A percentile compares a stretch with the other conserved stretches of the same genome.
Conservation (phyloP, 2,113 vertebrate genomes). For the Callipepla squamata region DNA sequence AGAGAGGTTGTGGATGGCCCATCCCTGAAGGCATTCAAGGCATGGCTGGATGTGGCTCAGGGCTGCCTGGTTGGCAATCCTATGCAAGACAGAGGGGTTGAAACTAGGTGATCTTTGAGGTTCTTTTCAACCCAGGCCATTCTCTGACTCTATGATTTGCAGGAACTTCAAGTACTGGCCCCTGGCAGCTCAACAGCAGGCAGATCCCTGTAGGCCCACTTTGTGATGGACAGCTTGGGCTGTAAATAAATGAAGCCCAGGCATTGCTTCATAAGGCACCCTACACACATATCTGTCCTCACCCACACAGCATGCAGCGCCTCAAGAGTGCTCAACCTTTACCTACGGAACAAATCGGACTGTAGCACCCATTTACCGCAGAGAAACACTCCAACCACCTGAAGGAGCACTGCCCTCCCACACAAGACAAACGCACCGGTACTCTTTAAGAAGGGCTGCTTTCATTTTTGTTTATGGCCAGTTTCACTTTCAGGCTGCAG, state of each 20-base stretch:
- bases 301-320: not conserved
- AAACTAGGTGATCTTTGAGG: too few species aligned
- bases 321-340: constrained; percentile 53
- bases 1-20: too few species aligned
- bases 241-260: constrained; percentile 11
- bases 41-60: too few species aligned
- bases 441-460: not conserved
- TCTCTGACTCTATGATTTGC: not conserved
- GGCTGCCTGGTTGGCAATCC: too few species aligned
- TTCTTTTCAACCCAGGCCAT: too few species aligned
- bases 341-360: not conserved
- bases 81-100: too few species aligned
- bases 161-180: not conserved
- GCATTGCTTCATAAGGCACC: not conserved
- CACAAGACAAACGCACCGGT: rapidly evolving
- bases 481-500: constrained; percentile 24
- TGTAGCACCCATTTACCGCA: not conserved
- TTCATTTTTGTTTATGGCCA: not conserved
- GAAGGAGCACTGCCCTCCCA: not conserved
- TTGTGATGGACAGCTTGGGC: not conserved
- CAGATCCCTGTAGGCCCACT: constrained; percentile 35
- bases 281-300: not conserved
- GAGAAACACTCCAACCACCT: not conserved
- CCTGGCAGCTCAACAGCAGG: not conserved
- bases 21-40: too few species aligned